A percentile compares a stretch with the other conserved stretches of the same genome.
Conservation (phyloP, 2,888 invertebrate genomes). For the Alloscopus bannaensis region DNA sequence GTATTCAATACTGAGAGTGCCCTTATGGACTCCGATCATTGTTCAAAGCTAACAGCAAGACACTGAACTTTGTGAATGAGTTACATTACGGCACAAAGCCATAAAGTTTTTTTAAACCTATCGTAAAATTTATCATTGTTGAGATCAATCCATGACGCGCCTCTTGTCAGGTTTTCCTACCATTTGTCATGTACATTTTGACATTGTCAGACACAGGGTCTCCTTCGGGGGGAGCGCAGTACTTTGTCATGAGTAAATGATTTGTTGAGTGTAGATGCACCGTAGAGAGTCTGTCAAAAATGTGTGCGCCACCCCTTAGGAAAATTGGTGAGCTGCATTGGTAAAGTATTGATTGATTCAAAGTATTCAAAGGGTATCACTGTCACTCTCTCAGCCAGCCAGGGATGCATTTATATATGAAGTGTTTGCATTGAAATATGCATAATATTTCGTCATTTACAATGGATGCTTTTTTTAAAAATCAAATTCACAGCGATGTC, state of each 20-base stretch:
- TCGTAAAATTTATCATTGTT: constrained; percentile 15
- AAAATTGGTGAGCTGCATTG: no score
- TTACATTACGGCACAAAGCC: background rate
- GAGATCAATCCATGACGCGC: constrained; percentile 60
- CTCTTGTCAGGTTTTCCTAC: no score
- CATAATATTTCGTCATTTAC: no score
- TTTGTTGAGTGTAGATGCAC: background rate
- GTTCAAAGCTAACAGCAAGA: background rate
- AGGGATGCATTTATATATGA: background rate
- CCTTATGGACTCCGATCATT: no score
- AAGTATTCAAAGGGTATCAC: background rate
- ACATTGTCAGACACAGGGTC: constrained; percentile 47
- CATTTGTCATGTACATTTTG: constrained; percentile 70
- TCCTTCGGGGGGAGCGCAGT: background rate
- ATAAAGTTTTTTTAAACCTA: no score
- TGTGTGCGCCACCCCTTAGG: background rate
- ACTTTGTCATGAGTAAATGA: background rate
- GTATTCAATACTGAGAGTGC: no score
- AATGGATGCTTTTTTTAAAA: no score
- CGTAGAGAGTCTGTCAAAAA: constrained; percentile 12
- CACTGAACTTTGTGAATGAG: background rate
- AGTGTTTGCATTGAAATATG: no score
- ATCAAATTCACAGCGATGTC: constrained; percentile 82
- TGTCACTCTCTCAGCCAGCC: background rate
- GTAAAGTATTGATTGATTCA: no score